Evolutionary conservation across 2,797 vertebrate species (phyloP).

Genomic region (Halcyon badia): DNA sequence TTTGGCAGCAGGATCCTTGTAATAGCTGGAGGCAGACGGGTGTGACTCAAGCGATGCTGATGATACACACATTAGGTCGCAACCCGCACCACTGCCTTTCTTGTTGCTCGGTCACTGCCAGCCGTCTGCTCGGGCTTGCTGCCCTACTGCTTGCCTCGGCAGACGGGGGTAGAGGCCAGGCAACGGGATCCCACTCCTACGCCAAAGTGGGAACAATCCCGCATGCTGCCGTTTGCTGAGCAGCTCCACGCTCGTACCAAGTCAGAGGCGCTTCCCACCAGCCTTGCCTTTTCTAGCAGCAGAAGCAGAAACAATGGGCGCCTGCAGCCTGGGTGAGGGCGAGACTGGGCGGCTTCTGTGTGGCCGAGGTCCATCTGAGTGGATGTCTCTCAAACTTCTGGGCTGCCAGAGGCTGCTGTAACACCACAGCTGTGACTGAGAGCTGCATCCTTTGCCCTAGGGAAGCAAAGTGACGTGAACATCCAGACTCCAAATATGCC

Average conservation of each 20-base stretch:
- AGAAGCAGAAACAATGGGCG: neutral
- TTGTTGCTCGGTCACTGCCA: neutral
- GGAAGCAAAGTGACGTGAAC: neutral
- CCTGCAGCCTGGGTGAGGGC: neutral
- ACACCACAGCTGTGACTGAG: neutral
- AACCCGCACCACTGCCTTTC: neutral
- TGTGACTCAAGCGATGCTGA: neutral
- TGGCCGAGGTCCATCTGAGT: neutral
- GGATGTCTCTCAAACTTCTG: neutral
- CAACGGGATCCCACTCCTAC: fast-evolving
- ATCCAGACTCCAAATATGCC: fast-evolving
- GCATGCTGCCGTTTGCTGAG: fast-evolving
- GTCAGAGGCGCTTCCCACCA: fast-evolving
- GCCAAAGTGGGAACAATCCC: neutral
- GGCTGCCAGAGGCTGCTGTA: neutral
- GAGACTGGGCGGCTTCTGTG: neutral
- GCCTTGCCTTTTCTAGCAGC: neutral
- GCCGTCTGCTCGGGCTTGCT: neutral
- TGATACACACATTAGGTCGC: neutral
- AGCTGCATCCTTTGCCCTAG: neutral
- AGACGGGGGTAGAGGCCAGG: neutral
- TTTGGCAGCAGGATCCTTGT: neutral
- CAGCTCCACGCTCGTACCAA: fast-evolving
- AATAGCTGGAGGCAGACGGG: conserved; percentile 5
- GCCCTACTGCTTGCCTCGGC: neutral